phyloP scores from a whole-genome alignment of 1,140 invertebrate genomes.

The Polypedilum pembai region DNA sequence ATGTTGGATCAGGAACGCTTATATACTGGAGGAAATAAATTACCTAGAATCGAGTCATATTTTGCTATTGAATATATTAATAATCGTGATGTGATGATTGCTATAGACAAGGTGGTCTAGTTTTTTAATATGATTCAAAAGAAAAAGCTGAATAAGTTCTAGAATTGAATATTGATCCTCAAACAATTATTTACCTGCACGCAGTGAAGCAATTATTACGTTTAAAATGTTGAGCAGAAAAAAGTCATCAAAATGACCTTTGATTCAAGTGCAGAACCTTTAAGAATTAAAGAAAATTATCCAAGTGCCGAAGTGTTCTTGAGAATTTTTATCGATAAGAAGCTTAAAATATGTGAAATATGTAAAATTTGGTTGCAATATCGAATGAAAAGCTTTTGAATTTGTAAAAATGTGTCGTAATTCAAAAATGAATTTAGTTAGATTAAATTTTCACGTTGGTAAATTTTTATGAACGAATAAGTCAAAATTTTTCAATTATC shows the following conservation, averaged over 20 bases:
- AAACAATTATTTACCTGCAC: slow-evolving; percentile 94
- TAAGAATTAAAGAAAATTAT: slow-evolving; percentile 12
- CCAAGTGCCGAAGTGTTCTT: slow-evolving; percentile 1
- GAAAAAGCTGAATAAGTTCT: slow-evolving; percentile 84
- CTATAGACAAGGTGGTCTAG: slow-evolving; percentile 51
- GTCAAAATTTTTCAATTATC: background rate
- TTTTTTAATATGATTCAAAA: slow-evolving; percentile 96
- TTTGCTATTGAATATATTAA: no score
- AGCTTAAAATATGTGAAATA: background rate
- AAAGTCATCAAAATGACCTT: background rate
- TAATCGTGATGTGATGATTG: no score
- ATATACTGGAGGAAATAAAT: no score
- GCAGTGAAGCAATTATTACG: slow-evolving; percentile 93
- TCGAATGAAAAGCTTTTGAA: background rate
- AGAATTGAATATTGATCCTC: slow-evolving; percentile 64
- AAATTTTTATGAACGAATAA: background rate
- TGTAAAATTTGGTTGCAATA: slow-evolving; percentile 21
- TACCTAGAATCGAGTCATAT: no score
- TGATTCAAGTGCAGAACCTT: background rate
- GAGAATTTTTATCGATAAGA: background rate
- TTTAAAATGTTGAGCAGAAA: slow-evolving; percentile 48
- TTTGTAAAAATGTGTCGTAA: background rate
- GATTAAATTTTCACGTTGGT: slow-evolving; percentile 28
- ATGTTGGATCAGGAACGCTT: background rate
- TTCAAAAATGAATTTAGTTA: slow-evolving; percentile 2